phyloP scores from a whole-genome alignment of 1,140 invertebrate species.

The Meloidogyne floridensis region DNA sequence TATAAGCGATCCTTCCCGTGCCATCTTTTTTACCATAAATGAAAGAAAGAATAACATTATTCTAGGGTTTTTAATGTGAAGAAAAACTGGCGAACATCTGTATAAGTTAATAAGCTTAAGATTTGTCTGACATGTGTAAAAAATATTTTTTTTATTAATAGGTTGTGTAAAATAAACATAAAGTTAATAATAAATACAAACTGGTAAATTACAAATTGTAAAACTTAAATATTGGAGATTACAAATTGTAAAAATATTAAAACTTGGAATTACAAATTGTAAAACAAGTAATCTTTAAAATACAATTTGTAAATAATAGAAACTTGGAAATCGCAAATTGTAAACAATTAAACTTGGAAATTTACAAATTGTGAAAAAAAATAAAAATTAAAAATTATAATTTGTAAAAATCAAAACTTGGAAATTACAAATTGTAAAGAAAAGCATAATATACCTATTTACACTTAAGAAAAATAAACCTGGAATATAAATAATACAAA shows the following conservation, averaged over 20 bases:
- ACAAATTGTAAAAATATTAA: not conserved
- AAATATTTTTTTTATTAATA: not conserved
- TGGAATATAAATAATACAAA: no score
- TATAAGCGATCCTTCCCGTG: not conserved
- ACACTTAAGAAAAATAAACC: no score
- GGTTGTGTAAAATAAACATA: not conserved
- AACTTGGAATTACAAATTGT: not conserved
- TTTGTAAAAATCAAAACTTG: no score
- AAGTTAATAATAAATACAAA: not conserved
- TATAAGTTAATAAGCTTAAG: constrained; percentile 1
- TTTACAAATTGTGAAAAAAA: no score
- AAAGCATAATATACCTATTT: no score
- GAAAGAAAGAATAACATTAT: not conserved
- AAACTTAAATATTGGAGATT: not conserved
- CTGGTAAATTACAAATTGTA: not conserved
- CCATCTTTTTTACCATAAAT: not conserved
- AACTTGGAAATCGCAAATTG: not conserved
- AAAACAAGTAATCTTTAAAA: not conserved
- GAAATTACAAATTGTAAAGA: no score
- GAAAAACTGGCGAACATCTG: not conserved
- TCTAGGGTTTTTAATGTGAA: not conserved
- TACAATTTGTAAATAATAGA: not conserved
- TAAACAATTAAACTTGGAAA: no score
- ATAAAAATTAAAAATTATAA: no score
- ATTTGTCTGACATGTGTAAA: not conserved